phyloP scores from a whole-genome alignment of 2,888 invertebrate genomes.

The Ormyrus pomaceus region DNA sequence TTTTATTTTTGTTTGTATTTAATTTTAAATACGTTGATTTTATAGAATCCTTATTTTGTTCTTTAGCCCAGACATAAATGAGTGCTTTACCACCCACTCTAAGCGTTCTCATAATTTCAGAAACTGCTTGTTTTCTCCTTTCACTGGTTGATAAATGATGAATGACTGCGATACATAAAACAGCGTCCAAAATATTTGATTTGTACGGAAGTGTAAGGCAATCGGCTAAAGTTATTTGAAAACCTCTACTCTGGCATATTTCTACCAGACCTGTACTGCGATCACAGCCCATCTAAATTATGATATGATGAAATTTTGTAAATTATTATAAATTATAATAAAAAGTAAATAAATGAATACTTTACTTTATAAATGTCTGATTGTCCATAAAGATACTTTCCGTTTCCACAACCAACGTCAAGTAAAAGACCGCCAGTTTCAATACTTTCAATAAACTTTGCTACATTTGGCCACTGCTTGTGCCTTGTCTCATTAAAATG shows the following conservation, averaged over 20 bases:
- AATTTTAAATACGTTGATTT: constrained; percentile 84
- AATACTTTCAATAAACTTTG: constrained; percentile 85
- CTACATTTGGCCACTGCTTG: constrained; percentile 95
- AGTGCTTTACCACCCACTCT: constrained; percentile 85
- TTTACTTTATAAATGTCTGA: constrained; percentile 56
- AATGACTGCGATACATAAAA: constrained; percentile 96
- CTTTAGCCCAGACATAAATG: constrained; percentile 97
- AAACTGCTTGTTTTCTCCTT: constrained; percentile 84
- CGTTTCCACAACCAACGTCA: constrained; percentile 99
- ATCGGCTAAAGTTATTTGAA: constrained; percentile 86
- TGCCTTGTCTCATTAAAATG: constrained; percentile 97
- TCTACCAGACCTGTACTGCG: constrained; percentile 82
- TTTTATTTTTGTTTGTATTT: constrained; percentile 75
- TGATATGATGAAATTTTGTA: constrained; percentile 49
- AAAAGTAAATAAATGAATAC: constrained; percentile 45
- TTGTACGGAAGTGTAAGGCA: constrained; percentile 85
- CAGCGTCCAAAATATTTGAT: constrained; percentile 84
- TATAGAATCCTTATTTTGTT: constrained; percentile 83
- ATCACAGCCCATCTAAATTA: constrained; percentile 87
- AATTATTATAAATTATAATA: constrained; percentile 44
- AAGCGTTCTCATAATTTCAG: constrained; percentile 86
- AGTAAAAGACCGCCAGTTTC: constrained; percentile 84
- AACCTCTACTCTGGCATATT: constrained; percentile 80
- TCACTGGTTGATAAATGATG: constrained; percentile 93
- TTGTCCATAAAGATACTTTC: constrained; percentile 87